Evolutionary conservation across 1,140 invertebrate genomes (phyloP).

Genomic region (Bombus polaris): DNA sequence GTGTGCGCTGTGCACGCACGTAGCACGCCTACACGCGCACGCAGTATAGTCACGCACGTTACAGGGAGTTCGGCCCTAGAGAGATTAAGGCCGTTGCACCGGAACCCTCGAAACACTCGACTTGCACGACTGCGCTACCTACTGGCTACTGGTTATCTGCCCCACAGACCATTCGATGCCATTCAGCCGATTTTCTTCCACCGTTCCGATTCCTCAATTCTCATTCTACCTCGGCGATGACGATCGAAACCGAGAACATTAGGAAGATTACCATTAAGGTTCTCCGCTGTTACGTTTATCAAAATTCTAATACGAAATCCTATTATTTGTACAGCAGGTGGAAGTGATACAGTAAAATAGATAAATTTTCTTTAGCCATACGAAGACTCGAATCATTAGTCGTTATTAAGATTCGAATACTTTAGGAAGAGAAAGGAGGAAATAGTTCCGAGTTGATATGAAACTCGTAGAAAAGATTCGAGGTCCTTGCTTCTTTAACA

Average conservation of each 20-base stretch:
- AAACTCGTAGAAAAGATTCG: no score
- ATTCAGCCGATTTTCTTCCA: not conserved
- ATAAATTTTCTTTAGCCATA: no score
- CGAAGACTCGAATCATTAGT: no score
- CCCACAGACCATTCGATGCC: not conserved
- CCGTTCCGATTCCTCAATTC: not conserved
- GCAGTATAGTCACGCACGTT: slow-evolving; percentile 59
- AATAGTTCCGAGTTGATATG: no score
- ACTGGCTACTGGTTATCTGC: slow-evolving; percentile 34
- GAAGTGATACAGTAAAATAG: no score
- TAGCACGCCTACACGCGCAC: slow-evolving; percentile 31
- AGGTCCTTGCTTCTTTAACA: no score
- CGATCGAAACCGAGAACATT: not conserved
- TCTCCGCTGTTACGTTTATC: no score
- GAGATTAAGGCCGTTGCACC: slow-evolving; percentile 77
- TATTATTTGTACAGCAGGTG: no score
- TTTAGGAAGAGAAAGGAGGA: no score
- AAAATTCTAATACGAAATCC: no score
- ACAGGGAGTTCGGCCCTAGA: slow-evolving; percentile 68
- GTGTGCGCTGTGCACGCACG: not conserved
- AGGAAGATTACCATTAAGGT: not conserved
- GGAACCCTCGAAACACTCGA: slow-evolving; percentile 73
- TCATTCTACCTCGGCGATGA: not conserved
- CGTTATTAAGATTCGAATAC: no score
- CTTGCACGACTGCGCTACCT: slow-evolving; percentile 23